A percentile compares a stretch with the other conserved stretches of the same genome.
Evolutionary conservation across 2,888 invertebrate species (phyloP).

Genomic region (Athripsodes cinereus): DNA sequence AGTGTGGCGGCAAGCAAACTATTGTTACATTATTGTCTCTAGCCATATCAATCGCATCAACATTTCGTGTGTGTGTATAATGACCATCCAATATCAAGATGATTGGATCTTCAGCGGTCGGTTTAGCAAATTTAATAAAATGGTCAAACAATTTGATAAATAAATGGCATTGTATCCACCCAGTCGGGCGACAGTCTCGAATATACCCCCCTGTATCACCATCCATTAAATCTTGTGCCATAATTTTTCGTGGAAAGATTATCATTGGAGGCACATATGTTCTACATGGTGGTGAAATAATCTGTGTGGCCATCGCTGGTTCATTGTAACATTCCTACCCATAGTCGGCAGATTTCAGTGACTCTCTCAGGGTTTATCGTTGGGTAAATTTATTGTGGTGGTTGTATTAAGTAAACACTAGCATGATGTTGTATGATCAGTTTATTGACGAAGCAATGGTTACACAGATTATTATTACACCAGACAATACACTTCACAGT

Average conservation of each 20-base stretch:
- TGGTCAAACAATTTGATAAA: neutral
- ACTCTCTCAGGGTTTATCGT: too few species aligned
- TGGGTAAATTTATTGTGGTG: too few species aligned
- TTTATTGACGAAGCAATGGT: too few species aligned
- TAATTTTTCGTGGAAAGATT: neutral
- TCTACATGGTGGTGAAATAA: too few species aligned
- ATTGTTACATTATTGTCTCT: neutral
- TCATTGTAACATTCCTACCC: too few species aligned
- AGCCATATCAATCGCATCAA: neutral
- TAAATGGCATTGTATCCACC: neutral
- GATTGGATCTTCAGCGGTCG: neutral
- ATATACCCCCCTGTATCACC: neutral
- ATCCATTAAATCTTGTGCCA: neutral
- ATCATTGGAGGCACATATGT: neutral
- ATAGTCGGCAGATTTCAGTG: too few species aligned
- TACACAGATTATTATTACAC: too few species aligned
- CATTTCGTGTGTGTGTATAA: neutral
- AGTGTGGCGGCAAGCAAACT: neutral
- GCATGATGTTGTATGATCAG: too few species aligned
- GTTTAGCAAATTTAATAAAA: neutral
- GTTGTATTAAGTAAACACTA: too few species aligned
- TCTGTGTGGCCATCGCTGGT: too few species aligned
- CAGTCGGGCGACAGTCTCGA: neutral
- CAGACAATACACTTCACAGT: too few species aligned
- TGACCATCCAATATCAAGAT: neutral